A percentile compares a stretch with the other conserved stretches of the same genome.
Evolutionary conservation across 1,140 invertebrate species (phyloP).

Genomic region (Glossosoma conforme): DNA sequence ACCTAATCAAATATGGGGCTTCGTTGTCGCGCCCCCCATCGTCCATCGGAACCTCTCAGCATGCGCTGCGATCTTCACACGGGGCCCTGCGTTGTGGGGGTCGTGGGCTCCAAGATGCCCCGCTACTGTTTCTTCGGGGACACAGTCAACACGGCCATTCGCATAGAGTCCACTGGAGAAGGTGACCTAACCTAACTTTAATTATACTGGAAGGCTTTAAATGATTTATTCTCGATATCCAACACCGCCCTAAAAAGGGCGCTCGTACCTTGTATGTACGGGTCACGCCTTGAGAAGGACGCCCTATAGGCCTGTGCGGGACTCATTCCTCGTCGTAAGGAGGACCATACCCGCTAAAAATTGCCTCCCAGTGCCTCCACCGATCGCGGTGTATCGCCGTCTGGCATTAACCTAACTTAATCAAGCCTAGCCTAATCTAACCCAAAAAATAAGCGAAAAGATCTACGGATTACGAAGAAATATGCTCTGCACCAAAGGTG

Average conservation of each 20-base stretch:
- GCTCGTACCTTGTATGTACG: no score
- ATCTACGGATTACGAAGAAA: no score
- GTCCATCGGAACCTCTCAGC: slow-evolving; percentile 59
- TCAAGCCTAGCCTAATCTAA: neutral
- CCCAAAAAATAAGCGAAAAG: neutral
- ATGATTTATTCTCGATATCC: no score
- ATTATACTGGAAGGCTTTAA: no score
- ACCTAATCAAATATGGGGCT: slow-evolving; percentile 1
- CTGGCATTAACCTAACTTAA: no score
- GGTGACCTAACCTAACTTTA: slow-evolving; percentile 40
- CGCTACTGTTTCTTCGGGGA: slow-evolving; percentile 79
- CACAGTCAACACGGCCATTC: slow-evolving; percentile 74
- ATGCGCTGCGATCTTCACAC: slow-evolving; percentile 75
- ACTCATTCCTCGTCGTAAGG: no score
- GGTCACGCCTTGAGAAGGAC: no score
- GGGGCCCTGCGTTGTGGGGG: slow-evolving; percentile 66
- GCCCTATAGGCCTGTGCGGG: no score
- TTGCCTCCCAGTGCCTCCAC: no score
- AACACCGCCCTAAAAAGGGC: no score
- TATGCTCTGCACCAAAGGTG: no score
- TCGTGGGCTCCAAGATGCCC: slow-evolving; percentile 80
- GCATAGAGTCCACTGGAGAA: slow-evolving; percentile 76
- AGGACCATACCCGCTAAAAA: no score
- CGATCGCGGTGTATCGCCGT: neutral
- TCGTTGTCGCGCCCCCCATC: slow-evolving; percentile 58